phyloP scores from a whole-genome alignment of 1,140 invertebrate genomes.

The Drosophila yakuba region DNA sequence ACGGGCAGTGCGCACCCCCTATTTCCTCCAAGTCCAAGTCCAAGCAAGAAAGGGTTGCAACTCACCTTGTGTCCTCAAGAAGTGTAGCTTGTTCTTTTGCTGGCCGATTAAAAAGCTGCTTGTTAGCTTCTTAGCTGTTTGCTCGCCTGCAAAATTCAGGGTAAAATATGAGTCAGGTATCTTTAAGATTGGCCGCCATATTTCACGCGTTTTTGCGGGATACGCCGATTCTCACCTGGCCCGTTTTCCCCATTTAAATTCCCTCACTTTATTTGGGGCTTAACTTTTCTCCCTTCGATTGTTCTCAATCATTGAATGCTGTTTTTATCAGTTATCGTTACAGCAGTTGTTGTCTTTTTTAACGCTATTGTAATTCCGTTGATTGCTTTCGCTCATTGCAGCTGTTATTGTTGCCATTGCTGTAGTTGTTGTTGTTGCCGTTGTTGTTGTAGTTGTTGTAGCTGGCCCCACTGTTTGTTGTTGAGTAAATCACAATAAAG shows the following conservation, averaged over 20 bases:
- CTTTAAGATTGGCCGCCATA: constrained; percentile 23
- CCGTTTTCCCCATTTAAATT: constrained; percentile 42
- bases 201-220: constrained; percentile 15
- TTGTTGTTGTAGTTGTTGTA: constrained; percentile 18
- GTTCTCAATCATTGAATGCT: constrained; percentile 56
- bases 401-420: constrained; percentile 13
- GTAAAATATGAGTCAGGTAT: constrained; percentile 5
- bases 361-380: constrained; percentile 79
- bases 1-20: constrained; percentile 21
- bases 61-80: constrained; percentile 44
- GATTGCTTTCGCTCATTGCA: constrained; percentile 67
- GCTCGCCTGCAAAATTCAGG: constrained; percentile 34
- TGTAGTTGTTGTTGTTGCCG: background rate
- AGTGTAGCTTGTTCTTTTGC: constrained; percentile 4
- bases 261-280: constrained; percentile 16
- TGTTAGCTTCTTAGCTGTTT: constrained; percentile 21
- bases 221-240: constrained; percentile 35
- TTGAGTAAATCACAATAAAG: constrained; percentile 83
- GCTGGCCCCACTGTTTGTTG: constrained; percentile 44
- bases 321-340: constrained; percentile 70
- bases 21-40: background rate
- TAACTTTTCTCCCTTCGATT: constrained; percentile 42
- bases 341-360: constrained; percentile 54
- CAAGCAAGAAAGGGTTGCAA: constrained; percentile 34
- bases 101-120: constrained; percentile 19